Base-by-base conservation (phyloP, 1,140 invertebrate genomes). In the Panagrolaimus sp. region DNA sequence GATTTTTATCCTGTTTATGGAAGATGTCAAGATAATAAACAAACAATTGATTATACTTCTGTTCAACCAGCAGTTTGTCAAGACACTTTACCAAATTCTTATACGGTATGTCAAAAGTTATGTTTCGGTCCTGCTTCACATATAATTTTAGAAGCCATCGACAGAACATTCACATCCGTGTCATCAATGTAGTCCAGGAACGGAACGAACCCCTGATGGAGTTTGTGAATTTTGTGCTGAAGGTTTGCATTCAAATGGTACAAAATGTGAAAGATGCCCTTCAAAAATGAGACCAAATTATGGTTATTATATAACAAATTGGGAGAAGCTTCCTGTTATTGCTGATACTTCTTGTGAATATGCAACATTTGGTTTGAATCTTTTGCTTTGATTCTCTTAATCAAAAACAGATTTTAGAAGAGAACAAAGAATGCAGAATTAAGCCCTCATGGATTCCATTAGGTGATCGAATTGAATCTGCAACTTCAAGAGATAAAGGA, bases 1-100 rank as follows among this genome's bases (percentile, higher is more conserved):
- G 88, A 89, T 78, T 89, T 86, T 73, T 89, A 87, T 76, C 83
- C 86, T 69, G 75, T 83, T 15, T 83, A 86, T 83, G 84, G n/a
- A 83, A 85, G 43, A 5, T 88, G 87, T 81, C 83, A 86, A 75
- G 71, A 79, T 15, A 83, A 70, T 17, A 73, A 86, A 83, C 87
- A 86, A 5, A 77, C 83, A 69, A 79, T 84, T 6, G 74, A 78
- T 38, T 88, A 87, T 78, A 83, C 84, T 65, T 88, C 88, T 87
- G 82, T 88, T 38, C 78, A 86, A 71, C 88, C 88, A 14, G 84
- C 85, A 71, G 85, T 88, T 32, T 89, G 88, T 74, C 75, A 84
- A 12, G 83, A 84, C 38, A 81, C 85, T 63, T 43, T 84, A 9
- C 69, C 77, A 8, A 79, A 74, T 0, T 81, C 86, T 0, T 84